Evolutionary conservation across 2,113 vertebrate species (phyloP).

Genomic region (Calypte anna): DNA sequence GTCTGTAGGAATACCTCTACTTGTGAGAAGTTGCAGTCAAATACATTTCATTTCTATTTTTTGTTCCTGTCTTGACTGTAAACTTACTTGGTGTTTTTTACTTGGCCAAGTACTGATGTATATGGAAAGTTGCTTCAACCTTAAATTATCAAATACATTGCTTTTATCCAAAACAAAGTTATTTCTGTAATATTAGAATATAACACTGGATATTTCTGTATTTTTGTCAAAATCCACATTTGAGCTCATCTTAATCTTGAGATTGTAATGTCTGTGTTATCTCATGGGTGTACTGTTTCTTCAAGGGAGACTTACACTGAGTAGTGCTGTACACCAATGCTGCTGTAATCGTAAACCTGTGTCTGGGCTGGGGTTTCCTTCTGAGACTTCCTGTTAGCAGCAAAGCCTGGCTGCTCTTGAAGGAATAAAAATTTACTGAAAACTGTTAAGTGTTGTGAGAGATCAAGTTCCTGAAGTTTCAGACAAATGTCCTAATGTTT

Average conservation of each 20-base stretch:
- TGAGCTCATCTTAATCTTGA: neutral
- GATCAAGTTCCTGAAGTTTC: neutral
- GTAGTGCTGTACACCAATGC: neutral
- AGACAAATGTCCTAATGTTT: neutral
- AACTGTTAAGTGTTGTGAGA: neutral
- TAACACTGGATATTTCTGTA: slow-evolving; percentile 17
- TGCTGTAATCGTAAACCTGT: neutral
- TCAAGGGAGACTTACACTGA: neutral
- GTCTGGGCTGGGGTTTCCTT: neutral
- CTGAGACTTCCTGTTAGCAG: neutral
- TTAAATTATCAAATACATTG: neutral
- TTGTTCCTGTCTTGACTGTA: neutral
- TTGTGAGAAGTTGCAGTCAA: neutral
- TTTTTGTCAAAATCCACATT: slow-evolving; percentile 43
- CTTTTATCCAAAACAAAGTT: slow-evolving; percentile 37
- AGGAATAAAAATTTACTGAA: neutral
- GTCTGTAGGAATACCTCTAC: neutral
- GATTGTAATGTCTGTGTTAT: neutral
- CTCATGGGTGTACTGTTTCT: neutral
- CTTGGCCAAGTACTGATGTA: neutral
- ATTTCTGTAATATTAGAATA: neutral
- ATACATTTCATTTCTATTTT: neutral
- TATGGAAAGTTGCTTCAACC: slow-evolving; percentile 18
- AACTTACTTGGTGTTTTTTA: slow-evolving; percentile 17
- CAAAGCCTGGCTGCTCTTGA: neutral